These are phyloP conservation scores for Lipotes vexillifer DNA, from an alignment of 2,113 vertebrate genomes.

Conservation along the genomic window DNA sequence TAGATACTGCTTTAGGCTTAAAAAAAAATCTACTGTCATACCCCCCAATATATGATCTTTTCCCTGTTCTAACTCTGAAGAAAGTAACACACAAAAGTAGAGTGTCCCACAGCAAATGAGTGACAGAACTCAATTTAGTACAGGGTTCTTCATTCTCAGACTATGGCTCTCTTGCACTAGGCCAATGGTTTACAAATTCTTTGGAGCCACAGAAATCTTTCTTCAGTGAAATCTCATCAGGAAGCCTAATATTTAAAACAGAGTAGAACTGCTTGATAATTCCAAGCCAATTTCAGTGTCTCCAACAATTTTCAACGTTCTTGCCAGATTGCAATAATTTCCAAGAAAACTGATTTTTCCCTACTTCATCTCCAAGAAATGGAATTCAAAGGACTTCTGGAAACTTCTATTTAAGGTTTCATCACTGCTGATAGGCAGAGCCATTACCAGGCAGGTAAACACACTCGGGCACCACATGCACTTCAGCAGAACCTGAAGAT, in stretches of 20 bases:
- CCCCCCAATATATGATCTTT: neutral
- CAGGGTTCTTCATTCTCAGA: neutral
- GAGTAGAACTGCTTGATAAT: neutral
- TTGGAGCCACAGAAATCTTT: neutral
- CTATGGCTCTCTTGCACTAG: neutral
- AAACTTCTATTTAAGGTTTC: neutral
- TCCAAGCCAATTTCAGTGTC: neutral
- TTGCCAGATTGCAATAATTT: neutral
- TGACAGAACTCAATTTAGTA: neutral
- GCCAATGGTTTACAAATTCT: neutral
- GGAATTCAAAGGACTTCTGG: neutral
- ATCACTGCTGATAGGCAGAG: neutral
- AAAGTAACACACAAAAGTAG: neutral
- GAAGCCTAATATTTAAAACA: constrained; percentile 29
- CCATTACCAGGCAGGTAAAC: neutral
- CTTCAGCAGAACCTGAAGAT: neutral
- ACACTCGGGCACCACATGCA: neutral
- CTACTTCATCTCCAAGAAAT: neutral
- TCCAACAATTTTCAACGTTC: constrained; percentile 16
- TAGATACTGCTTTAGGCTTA: neutral
- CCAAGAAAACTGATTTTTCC: neutral
- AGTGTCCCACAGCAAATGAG: neutral
- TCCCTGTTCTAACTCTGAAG: neutral
- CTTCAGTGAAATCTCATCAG: neutral
- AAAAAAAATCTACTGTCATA: neutral